Conservation (phyloP, 2,888 invertebrate genomes). For the Euphydryas editha region DNA sequence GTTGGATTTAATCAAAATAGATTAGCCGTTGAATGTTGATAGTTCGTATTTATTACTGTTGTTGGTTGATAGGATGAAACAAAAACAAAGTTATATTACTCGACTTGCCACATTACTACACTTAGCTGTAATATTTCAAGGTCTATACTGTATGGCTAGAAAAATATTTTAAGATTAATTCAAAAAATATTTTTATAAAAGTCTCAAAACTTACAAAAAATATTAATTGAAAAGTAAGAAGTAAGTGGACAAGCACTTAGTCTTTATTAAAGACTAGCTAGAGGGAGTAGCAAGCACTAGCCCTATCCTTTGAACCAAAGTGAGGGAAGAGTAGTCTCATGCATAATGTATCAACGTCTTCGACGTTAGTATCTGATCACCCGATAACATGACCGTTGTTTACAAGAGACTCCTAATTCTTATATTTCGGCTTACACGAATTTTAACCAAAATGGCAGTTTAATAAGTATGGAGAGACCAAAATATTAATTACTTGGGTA, state of each 20-base stretch:
- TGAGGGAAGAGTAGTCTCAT: constrained; percentile 61
- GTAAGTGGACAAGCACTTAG: constrained; percentile 14
- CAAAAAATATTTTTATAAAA: neutral
- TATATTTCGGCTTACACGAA: constrained; percentile 70
- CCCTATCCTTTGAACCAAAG: constrained; percentile 53
- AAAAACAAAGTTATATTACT: too few species aligned
- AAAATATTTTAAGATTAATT: neutral
- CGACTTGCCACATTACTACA: too few species aligned
- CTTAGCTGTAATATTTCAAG: too few species aligned
- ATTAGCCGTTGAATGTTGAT: neutral
- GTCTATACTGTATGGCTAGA: neutral
- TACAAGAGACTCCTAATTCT: constrained; percentile 72
- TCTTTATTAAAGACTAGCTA: constrained; percentile 33
- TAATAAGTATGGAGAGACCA: too few species aligned
- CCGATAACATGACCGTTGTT: constrained; percentile 72
- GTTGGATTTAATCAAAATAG: neutral
- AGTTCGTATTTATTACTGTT: neutral
- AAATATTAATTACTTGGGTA: too few species aligned
- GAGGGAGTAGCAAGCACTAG: constrained; percentile 11
- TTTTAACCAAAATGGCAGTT: constrained; percentile 28
- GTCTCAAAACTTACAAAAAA: neutral
- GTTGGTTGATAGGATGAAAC: neutral
- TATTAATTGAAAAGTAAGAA: constrained; percentile 3
- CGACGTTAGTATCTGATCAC: constrained; percentile 65
- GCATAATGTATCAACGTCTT: constrained; percentile 69